Percentiles rank a stretch among this genome's conserved stretches.
Evolutionary conservation across 2,888 invertebrate species (phyloP).

Genomic region (Panorpa germanica): DNA sequence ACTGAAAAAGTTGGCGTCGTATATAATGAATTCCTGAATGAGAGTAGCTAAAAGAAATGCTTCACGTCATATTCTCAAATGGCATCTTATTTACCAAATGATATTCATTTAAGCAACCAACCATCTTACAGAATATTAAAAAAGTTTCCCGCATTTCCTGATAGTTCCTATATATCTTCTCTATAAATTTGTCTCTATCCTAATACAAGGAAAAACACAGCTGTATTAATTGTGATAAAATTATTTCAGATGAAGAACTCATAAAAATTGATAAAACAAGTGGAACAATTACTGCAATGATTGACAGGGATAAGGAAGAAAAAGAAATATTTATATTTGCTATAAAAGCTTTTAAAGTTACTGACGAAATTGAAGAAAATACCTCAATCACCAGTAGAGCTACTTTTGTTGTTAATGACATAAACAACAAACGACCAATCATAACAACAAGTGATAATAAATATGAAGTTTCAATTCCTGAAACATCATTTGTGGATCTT

Average conservation of each 20-base stretch:
- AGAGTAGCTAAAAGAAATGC: too few relatives aligned
- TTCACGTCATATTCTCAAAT: too few relatives aligned
- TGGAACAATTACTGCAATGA: constrained; percentile 16
- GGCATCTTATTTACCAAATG: too few relatives aligned
- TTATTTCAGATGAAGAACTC: constrained; percentile 13
- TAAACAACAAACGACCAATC: constrained; percentile 46
- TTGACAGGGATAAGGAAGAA: constrained; percentile 28
- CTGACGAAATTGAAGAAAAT: constrained; percentile 19
- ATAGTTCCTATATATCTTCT: too few relatives aligned
- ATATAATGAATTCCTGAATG: too few relatives aligned
- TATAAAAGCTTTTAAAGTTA: constrained; percentile 25
- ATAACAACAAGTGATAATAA: constrained; percentile 23
- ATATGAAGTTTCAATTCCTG: constrained; percentile 25
- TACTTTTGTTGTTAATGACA: constrained; percentile 29
- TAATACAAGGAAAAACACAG: too few relatives aligned
- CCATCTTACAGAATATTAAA: too few relatives aligned
- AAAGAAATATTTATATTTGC: constrained; percentile 25
- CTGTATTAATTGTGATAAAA: too few relatives aligned
- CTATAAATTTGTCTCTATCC: too few relatives aligned
- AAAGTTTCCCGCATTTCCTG: too few relatives aligned
- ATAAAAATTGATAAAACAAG: constrained; percentile 13
- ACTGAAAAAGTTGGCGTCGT: too few relatives aligned
- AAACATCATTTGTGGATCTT: constrained; percentile 31
- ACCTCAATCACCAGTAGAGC: constrained; percentile 20
- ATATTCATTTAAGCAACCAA: too few relatives aligned